A percentile compares a stretch with the other conserved stretches of the same genome.
Conservation (phyloP, 2,797 vertebrate genomes). For the Darevskia nairensis region DNA sequence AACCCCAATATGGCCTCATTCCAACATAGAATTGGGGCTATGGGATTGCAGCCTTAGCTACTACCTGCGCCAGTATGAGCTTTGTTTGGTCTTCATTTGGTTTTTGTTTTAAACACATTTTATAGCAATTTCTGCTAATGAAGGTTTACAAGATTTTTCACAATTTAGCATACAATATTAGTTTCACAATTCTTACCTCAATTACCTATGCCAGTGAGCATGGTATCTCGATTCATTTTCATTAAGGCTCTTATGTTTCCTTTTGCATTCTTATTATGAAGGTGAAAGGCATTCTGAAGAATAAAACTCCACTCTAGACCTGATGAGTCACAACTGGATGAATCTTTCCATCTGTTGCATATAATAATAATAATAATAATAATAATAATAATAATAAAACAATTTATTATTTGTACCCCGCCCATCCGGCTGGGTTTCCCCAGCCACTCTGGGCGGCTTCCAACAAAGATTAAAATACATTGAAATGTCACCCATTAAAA, state of each 20-base stretch:
- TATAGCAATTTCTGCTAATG: neutral
- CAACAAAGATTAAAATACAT: no score
- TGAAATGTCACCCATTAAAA: no score
- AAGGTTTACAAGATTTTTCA: neutral
- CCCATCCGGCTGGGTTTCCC: no score
- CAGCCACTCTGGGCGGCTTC: no score
- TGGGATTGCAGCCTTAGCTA: neutral
- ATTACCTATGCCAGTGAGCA: neutral
- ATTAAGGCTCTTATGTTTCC: neutral
- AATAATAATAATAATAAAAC: no score
- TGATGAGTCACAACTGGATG: neutral
- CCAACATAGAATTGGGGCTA: neutral
- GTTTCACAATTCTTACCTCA: neutral
- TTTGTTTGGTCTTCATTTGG: no score
- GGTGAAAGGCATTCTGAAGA: neutral
- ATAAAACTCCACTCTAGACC: neutral
- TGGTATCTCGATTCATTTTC: neutral
- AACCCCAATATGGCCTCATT: neutral
- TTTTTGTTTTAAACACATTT: constrained; percentile 13
- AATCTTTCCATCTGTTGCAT: neutral
- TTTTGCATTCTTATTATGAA: neutral
- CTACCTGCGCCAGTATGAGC: neutral
- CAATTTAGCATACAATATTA: neutral
- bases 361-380: no score
- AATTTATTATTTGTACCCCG: no score